These are phyloP conservation scores for Galerucella calmariensis DNA, from an alignment of 2,888 invertebrate genomes.

Conservation along the genomic window DNA sequence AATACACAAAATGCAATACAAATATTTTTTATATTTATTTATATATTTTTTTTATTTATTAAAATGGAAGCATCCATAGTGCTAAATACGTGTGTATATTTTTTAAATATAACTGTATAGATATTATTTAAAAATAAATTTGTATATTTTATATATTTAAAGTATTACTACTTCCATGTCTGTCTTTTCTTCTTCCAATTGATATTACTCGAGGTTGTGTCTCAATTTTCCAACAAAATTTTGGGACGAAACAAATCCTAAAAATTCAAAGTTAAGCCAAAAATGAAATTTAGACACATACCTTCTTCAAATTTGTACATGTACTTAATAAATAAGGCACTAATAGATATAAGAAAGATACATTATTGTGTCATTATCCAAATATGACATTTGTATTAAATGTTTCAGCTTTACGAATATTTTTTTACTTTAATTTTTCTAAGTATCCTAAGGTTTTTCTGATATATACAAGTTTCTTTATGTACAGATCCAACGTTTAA, in stretches of 20 bases:
- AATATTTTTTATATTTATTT: neutral
- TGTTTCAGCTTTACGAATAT: slow-evolving; percentile 39
- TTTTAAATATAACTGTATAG: slow-evolving; percentile 3
- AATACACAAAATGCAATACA: neutral
- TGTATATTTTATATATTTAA: slow-evolving; percentile 10
- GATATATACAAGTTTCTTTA: slow-evolving; percentile 47
- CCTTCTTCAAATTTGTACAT: slow-evolving; percentile 36
- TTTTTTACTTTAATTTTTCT: slow-evolving; percentile 47
- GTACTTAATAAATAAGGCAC: slow-evolving; percentile 48
- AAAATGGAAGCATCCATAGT: neutral
- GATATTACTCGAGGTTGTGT: neutral
- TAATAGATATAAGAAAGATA: slow-evolving; percentile 42
- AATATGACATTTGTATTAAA: slow-evolving; percentile 43
- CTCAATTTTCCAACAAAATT: neutral
- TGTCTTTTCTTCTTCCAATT: neutral
- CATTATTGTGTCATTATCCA: slow-evolving; percentile 48
- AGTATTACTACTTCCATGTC: neutral
- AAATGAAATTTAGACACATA: neutral
- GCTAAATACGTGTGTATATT: slow-evolving; percentile 4
- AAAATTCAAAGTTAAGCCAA: too few species aligned
- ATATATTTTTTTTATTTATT: neutral
- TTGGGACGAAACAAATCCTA: too few species aligned
- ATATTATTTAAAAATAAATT: slow-evolving; percentile 11
- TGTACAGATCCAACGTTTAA: slow-evolving; percentile 48
- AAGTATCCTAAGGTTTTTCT: slow-evolving; percentile 46